phyloP scores from a whole-genome alignment of 2,113 vertebrate species.

The Sterrhoptilus dennistouni region DNA sequence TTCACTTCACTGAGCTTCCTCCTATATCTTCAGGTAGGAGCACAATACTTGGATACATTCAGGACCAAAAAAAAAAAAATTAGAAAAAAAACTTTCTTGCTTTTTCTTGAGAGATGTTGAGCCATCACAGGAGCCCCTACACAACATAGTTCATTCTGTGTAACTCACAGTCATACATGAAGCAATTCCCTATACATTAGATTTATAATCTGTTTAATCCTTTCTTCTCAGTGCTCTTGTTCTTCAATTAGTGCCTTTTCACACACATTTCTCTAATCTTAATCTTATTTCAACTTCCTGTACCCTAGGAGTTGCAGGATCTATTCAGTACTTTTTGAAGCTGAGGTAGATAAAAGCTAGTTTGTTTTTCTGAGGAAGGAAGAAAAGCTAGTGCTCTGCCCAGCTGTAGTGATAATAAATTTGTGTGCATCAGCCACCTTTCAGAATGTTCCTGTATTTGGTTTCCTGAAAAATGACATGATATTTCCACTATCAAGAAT shows the following conservation, averaged over 20 bases:
- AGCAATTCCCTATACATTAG: not conserved
- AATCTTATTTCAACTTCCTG: not conserved
- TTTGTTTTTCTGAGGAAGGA: not conserved
- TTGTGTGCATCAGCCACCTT: not conserved
- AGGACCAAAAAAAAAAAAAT: not conserved
- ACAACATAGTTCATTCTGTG: not conserved
- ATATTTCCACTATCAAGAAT: not conserved
- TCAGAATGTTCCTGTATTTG: not conserved
- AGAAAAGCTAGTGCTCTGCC: not conserved
- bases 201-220: conserved; percentile 20
- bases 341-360: not conserved
- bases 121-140: not conserved
- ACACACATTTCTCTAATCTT: not conserved
- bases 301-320: not conserved
- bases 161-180: not conserved
- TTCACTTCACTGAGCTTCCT: not conserved
- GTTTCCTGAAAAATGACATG: not conserved
- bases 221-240: not conserved
- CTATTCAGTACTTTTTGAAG: not conserved
- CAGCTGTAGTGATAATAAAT: not conserved
- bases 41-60: not conserved
- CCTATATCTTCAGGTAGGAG: not conserved
- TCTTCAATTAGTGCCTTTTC: conserved; percentile 32
- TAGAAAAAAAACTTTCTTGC: not conserved
- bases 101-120: not conserved